Evolutionary conservation across 2,888 invertebrate genomes (phyloP).

Genomic region (Ennomos erosarius): DNA sequence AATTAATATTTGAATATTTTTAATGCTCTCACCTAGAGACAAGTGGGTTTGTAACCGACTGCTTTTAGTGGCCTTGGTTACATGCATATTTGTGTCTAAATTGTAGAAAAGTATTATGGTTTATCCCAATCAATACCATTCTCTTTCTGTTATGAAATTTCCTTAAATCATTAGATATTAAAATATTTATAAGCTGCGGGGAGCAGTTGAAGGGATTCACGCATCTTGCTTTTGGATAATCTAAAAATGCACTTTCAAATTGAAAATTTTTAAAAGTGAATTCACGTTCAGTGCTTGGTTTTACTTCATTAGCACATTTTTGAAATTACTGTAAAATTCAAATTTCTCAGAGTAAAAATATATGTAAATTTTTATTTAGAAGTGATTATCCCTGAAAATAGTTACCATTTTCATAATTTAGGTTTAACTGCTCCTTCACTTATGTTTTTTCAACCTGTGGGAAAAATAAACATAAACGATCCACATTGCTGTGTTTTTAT

Average conservation of each 20-base stretch:
- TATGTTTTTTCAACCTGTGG: conserved; percentile 78
- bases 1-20: conserved; percentile 24
- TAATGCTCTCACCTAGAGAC: conserved; percentile 66
- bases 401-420: conserved; percentile 82
- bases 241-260: conserved; percentile 12
- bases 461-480: conserved; percentile 80
- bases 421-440: conserved; percentile 75
- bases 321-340: conserved; percentile 13
- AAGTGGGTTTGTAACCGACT: conserved; percentile 80
- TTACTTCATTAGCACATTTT: conserved; percentile 15
- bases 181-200: conserved; percentile 68
- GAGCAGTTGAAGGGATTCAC: conserved; percentile 73
- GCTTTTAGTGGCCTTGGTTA: conserved; percentile 75
- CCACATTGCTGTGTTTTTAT: conserved; percentile 62
- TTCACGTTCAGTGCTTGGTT: not conserved
- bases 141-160: conserved; percentile 61
- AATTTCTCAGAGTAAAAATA: conserved; percentile 36
- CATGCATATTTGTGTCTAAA: conserved; percentile 74
- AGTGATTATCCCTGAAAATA: conserved; percentile 81
- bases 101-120: conserved; percentile 44
- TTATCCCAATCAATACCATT: conserved; percentile 63
- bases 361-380: conserved; percentile 50
- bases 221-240: conserved; percentile 40
- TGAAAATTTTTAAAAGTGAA: conserved; percentile 5
- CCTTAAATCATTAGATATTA: conserved; percentile 71